Evolutionary conservation across 1,140 invertebrate species (phyloP).

Genomic region (Trichonephila clavata): DNA sequence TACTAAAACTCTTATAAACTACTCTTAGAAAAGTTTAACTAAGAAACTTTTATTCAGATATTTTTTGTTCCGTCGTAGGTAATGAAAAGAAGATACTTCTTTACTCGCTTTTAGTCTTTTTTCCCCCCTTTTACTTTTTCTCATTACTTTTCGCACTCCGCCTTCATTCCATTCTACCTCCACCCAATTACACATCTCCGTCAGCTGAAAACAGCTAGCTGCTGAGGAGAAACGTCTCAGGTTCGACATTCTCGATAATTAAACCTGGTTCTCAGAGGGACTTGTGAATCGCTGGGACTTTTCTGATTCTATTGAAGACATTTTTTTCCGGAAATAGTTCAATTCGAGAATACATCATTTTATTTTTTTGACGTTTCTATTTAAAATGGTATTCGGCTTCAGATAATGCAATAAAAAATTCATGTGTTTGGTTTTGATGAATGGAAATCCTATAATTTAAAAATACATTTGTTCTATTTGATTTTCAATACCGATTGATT

Average conservation of each 20-base stretch:
- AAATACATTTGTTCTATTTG: too few relatives aligned
- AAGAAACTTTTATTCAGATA: slow-evolving; percentile 5
- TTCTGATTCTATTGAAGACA: background rate
- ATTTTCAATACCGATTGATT: too few relatives aligned
- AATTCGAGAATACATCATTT: background rate
- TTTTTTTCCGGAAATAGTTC: background rate
- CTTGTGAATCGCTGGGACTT: background rate
- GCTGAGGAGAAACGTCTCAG: background rate
- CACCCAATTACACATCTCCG: slow-evolving; percentile 55
- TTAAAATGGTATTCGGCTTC: too few relatives aligned
- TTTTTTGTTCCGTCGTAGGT: background rate
- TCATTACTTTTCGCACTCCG: slow-evolving; percentile 25
- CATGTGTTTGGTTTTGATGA: too few relatives aligned
- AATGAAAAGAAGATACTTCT: slow-evolving; percentile 42
- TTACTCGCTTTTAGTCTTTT: background rate
- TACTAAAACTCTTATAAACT: slow-evolving; percentile 3
- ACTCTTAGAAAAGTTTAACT: background rate
- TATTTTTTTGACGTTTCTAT: background rate
- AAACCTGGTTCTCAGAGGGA: slow-evolving; percentile 29
- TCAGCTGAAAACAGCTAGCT: slow-evolving; percentile 25
- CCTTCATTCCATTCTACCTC: background rate
- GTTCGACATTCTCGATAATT: slow-evolving; percentile 51
- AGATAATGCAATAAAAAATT: too few relatives aligned
- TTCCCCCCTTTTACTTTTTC: background rate
- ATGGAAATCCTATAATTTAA: too few relatives aligned